Evolutionary conservation across 2,797 vertebrate genomes (phyloP).

Genomic region (Thripadectes ignobilis): DNA sequence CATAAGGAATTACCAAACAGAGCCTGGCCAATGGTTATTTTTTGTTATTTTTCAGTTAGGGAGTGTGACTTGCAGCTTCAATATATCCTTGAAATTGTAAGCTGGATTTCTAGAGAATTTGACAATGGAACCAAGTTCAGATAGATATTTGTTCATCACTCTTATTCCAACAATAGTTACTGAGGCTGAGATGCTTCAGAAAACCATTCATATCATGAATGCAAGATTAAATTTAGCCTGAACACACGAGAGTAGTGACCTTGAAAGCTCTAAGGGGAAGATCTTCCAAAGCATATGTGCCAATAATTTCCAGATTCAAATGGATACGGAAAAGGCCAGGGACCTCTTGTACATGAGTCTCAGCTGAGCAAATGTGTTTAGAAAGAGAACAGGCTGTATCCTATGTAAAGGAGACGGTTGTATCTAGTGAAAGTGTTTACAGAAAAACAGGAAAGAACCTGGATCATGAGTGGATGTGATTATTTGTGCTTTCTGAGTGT

Average conservation of each 20-base stretch:
- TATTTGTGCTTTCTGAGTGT: not conserved
- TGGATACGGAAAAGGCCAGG: not conserved
- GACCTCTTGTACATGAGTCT: not conserved
- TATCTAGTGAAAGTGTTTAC: not conserved
- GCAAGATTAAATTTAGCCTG: conserved; percentile 3
- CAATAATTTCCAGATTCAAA: not conserved
- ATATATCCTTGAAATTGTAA: conserved; percentile 19
- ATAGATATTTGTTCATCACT: not conserved
- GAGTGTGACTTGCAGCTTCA: conserved; percentile 5
- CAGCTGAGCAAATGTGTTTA: not conserved
- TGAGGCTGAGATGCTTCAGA: not conserved
- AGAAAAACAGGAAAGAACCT: not conserved
- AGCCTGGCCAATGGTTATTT: not conserved
- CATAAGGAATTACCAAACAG: conserved; percentile 20
- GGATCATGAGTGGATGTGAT: not conserved
- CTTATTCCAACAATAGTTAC: not conserved
- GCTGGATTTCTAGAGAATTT: not conserved
- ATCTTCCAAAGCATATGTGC: not conserved
- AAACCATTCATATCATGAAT: not conserved
- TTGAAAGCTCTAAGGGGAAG: not conserved
- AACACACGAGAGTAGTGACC: not conserved
- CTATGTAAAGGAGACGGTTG: not conserved
- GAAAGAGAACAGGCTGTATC: not conserved
- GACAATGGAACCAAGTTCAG: not conserved
- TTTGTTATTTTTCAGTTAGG: conserved; percentile 38